Base-by-base conservation (phyloP, 2,888 invertebrate species). In the Dolichomitus sp. region DNA sequence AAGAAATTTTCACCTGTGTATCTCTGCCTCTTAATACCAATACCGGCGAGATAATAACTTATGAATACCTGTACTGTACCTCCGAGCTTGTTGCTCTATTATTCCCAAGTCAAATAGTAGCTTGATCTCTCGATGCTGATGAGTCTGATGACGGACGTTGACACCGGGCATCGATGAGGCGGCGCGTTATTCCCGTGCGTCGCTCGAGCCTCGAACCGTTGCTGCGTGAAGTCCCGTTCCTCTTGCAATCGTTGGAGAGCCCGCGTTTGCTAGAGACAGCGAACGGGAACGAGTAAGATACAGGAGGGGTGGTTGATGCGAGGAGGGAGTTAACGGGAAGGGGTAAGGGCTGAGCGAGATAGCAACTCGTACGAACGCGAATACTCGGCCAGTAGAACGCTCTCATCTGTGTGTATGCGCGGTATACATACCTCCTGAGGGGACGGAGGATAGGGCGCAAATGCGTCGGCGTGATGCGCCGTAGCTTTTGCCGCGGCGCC, bases 401-500 rank as follows among this genome's bases (percentile, higher is more conserved):
- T 14, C 14, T n/a, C 14, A 6, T 37, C 17, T 19, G 37, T 61
- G 5, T 40, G 59, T 70, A 69, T 40, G 69, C 61, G 59, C 63
- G 65, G 63, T 66, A 48, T 61, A 76, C 75, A 69, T 76, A 52
- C 68, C 69, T 69, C 73, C 74, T 37, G 73, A 14, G 75, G 63
- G 68, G 65, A 45, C 48, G 48, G 78, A 78, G 66, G 80, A 80
- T 69, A 75, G 50, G 54, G 79, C 40, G 74, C 79, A 52, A 90
- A 87, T 93, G 93, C 92, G 92, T 92, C 89, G 89, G 87, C 84
- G 87, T 86, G 90, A 85, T 93, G 93, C 93, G 93, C 93, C 81
- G 86, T 87, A 86, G 90, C 87, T 90, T 90, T 90, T 86, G 87
- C 89, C 89, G 91, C 91, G 90, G 89, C 87, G 87, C 86, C 88